Percentiles rank a stretch among this genome's conserved stretches.
Evolutionary conservation across 2,113 vertebrate species (phyloP).

Genomic region (Cavia porcellus): DNA sequence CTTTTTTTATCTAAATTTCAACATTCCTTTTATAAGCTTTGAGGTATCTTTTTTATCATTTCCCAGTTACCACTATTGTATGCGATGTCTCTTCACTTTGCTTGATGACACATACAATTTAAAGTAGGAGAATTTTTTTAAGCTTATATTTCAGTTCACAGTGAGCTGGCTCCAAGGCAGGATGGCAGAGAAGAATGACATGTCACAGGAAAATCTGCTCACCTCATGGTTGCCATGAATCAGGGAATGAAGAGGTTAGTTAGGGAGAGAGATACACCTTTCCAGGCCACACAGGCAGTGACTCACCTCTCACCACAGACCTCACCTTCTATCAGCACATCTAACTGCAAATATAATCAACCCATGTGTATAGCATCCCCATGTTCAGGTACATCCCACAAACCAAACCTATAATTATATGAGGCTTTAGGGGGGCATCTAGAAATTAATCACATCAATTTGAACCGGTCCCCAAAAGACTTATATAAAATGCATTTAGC

Average conservation of each 20-base stretch:
- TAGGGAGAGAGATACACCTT: neutral
- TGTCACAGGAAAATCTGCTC: neutral
- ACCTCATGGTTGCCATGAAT: neutral
- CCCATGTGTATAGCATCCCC: neutral
- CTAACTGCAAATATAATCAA: neutral
- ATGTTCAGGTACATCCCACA: neutral
- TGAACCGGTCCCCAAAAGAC: neutral
- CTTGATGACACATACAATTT: neutral
- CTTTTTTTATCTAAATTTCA: neutral
- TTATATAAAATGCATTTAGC: neutral
- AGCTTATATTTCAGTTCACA: neutral
- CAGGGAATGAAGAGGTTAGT: neutral
- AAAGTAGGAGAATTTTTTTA: neutral
- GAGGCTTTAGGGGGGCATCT: neutral
- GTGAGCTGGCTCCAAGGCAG: neutral
- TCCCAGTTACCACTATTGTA: neutral
- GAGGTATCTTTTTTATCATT: neutral
- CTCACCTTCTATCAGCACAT: neutral
- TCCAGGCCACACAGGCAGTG: neutral
- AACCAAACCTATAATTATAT: neutral
- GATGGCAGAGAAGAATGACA: neutral
- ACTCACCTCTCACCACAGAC: neutral
- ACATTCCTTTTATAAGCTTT: neutral
- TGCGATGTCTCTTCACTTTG: neutral
- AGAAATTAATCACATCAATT: neutral